These are phyloP conservation scores for Melitaea athalia DNA, from an alignment of 2,888 invertebrate species.

Conservation along the genomic window DNA sequence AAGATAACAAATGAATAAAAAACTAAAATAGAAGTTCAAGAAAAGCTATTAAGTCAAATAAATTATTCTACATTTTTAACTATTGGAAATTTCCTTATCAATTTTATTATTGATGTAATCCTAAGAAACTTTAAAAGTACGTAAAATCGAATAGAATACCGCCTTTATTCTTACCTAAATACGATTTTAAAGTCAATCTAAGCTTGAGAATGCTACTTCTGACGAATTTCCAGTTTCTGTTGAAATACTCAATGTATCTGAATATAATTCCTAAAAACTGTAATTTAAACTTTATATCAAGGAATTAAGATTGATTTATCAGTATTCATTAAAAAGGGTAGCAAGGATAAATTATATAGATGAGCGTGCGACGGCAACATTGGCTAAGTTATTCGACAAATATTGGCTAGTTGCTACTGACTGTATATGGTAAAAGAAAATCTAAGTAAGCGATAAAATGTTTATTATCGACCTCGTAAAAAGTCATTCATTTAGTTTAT, in stretches of 20 bases:
- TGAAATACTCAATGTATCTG: slow-evolving; percentile 2
- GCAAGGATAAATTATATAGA: slow-evolving; percentile 13
- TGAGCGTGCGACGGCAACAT: neutral
- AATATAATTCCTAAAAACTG: neutral
- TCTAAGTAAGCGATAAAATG: neutral
- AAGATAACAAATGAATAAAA: too few relatives aligned
- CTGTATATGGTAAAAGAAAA: neutral
- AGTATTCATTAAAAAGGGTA: neutral
- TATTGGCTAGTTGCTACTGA: slow-evolving; percentile 13
- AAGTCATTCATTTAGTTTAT: neutral
- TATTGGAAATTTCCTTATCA: neutral
- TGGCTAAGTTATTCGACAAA: slow-evolving; percentile 13
- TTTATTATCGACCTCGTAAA: neutral
- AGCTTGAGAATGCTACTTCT: neutral
- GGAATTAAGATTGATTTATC: neutral
- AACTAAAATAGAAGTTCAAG: too few relatives aligned
- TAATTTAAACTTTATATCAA: neutral
- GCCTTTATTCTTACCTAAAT: neutral
- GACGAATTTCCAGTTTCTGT: slow-evolving; percentile 5
- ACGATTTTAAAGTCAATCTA: neutral
- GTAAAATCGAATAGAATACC: neutral
- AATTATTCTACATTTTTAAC: too few relatives aligned
- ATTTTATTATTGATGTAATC: neutral
- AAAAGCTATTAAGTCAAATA: too few relatives aligned
- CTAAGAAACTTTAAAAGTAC: neutral